Base-by-base conservation (phyloP, 1,140 invertebrate genomes). In the Heliconius himera region DNA sequence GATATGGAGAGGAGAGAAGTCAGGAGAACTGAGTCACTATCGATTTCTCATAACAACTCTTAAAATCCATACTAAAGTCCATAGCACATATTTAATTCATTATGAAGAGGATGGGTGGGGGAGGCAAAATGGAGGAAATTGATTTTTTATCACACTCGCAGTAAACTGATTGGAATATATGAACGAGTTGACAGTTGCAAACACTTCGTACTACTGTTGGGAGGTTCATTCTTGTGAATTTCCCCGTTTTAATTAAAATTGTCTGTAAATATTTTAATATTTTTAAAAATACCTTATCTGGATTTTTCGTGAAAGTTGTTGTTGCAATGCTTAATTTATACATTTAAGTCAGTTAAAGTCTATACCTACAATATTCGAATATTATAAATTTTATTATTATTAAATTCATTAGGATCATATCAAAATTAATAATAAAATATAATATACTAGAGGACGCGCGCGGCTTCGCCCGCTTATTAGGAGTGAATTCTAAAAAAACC, bases 111-210 rank as follows among this genome's bases (percentile, higher is more conserved):
- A 56, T 9, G 20, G 33, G n/a, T 66, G 54, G 22, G n/a, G 18
- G 20, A 60, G 74, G 60, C 13, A 66, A 66, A 26, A 51, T 51
- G 11, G 33, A 26, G 74, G 74, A 76, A 76, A 76, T 76, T 76
- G 74, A 76, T 76, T 76, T 76, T 54, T 78, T 73, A 70, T 78
- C 72, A 75, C 73, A 72, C 29, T 54, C 46, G 38, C 66, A 73
- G 33, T 36, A 66, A 76, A 72, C 49, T 70, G 73, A 76, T 76
- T 79, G 74, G 60, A 29, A 29, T 66, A 66, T 66, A 66, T 66
- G 60, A 66, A 66, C 22, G n/a, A 1, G 4, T 26, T 66, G 60
- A 26, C 60, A 29, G 22, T 66, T 1, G 60, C 60, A 29, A 26
- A 66, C 60, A 29, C 22, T 66, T 66, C 13, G 3, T 13, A 29